Percentiles rank a stretch among this genome's conserved stretches.
Evolutionary conservation across 2,888 invertebrate species (phyloP).

Genomic region (Agrilus cyanescens): DNA sequence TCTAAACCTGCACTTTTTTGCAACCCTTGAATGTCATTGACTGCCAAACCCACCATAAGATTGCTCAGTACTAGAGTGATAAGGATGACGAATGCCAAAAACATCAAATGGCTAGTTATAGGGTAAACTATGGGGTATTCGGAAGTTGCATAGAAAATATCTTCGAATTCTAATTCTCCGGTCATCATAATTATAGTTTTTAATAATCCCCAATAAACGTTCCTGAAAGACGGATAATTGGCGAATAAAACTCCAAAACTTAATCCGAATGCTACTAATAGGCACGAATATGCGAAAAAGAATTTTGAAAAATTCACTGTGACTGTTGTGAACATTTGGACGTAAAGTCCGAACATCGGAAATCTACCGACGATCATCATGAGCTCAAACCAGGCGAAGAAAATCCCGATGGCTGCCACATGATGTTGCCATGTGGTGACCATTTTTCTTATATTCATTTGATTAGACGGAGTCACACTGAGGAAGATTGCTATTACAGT

Average conservation of each 20-base stretch:
- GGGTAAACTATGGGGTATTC: conserved; percentile 48
- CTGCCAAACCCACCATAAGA: conserved; percentile 72
- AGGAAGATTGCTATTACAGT: conserved; percentile 61
- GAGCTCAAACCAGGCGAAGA: conserved; percentile 70
- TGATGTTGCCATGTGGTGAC: conserved; percentile 62
- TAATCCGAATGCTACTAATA: conserved; percentile 67
- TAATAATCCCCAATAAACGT: conserved; percentile 50
- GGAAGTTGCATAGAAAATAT: conserved; percentile 53
- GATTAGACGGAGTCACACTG: conserved; percentile 41
- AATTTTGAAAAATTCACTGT: conserved; percentile 75
- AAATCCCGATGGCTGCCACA: conserved; percentile 65
- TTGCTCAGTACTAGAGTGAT: conserved; percentile 76
- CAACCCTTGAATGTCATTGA: conserved; percentile 73
- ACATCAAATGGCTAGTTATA: conserved; percentile 63
- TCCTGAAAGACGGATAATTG: conserved; percentile 58
- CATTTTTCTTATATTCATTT: conserved; percentile 21
- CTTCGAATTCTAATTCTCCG: conserved; percentile 75
- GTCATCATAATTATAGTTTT: conserved; percentile 85
- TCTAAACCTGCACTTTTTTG: conserved; percentile 72
- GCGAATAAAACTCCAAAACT: conserved; percentile 74
- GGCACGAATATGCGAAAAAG: conserved; percentile 65
- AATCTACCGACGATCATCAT: conserved; percentile 80
- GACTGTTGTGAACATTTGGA: conserved; percentile 81
- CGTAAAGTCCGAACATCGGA: conserved; percentile 74
- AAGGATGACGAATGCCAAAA: conserved; percentile 62